Evolutionary conservation across 2,797 vertebrate species (phyloP), one percentile per base, ranked within the genome.

Genomic region (Oceanodroma leucorhoa): DNA sequence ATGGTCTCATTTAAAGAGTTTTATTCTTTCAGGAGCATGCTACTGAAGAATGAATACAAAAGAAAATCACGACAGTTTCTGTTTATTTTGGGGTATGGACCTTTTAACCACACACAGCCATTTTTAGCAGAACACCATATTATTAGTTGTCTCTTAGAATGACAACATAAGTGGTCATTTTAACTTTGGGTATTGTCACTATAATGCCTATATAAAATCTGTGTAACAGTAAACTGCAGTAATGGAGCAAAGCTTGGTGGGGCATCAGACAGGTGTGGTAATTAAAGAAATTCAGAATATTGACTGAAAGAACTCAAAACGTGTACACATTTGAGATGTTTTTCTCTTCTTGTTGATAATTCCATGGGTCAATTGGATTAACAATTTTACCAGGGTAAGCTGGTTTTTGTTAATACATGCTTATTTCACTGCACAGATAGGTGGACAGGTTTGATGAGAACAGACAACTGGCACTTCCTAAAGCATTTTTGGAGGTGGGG

Each of bases 391-490:
- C 13, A 36, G 4, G 9, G 5, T 72, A 32, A 80, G 2, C 2
- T 0, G 0, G 0, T 46, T 72, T 75, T 90, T 71, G 2, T 20
- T 79, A 62, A 38, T 54, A 46, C 7, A 6, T 38, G 6, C 5
- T 89, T 65, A 19, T 72, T 85, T 41, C 29, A 51, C 14, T 18
- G 17, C 17, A 32, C 3, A 29, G 24, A 30, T 24, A 51, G 32
- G 6, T 40, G 14, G 14, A 19, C 23, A 87, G 19, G 4, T 34
- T 72, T 66, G 27, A 22, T 70, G 30, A 57, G 15, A 79, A 32
- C 14, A 72, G 19, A 32, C 17, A 69, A 55, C 7, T 38, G 26
- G 10, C 0, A 5, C 7, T 77, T 89, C 17, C 29, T 78, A 26
- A 85, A n/a, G 38, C 5, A 70, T 95, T 83, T 73, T 50, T 1